These are phyloP conservation scores for Merluccius polli DNA, from an alignment of 2,797 vertebrate genomes.

Conservation along the genomic window DNA sequence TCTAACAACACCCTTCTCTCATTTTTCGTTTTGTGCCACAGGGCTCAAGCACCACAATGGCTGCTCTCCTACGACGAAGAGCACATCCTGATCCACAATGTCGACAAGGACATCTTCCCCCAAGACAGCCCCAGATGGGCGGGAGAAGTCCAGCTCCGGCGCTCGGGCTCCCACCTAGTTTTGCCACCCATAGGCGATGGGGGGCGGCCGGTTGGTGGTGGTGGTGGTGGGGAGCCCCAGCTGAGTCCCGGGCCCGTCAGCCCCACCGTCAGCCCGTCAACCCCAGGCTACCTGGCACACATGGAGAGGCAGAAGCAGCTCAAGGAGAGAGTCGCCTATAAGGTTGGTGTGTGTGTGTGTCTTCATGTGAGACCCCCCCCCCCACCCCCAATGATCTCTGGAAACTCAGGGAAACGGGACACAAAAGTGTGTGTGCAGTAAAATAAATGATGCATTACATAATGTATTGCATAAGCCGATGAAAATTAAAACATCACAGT, in stretches of 20 bases:
- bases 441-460: too few relatives aligned
- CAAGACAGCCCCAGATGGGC: constrained; percentile 37
- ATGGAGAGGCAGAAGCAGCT: constrained; percentile 68
- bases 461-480: too few relatives aligned
- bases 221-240: constrained; percentile 39
- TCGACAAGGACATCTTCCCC: constrained; percentile 30
- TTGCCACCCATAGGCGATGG: constrained; percentile 69
- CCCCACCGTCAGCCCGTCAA: constrained; percentile 23
- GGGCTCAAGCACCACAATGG: constrained; percentile 21
- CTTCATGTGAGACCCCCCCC: not conserved
- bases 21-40: constrained; percentile 25
- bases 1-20: not conserved
- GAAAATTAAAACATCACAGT: too few relatives aligned
- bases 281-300: constrained; percentile 75
- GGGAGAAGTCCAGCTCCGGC: constrained; percentile 21
- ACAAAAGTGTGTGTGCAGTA: too few relatives aligned
- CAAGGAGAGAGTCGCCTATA: constrained; percentile 54
- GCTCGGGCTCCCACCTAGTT: constrained; percentile 35
- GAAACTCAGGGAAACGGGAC: too few relatives aligned
- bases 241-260: constrained; percentile 12
- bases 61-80: not conserved
- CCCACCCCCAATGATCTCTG: too few relatives aligned
- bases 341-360: constrained; percentile 64
- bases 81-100: constrained; percentile 12
- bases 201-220: not conserved